Evolutionary conservation across 2,113 vertebrate species (phyloP).

Genomic region (Isurus oxyrinchus): DNA sequence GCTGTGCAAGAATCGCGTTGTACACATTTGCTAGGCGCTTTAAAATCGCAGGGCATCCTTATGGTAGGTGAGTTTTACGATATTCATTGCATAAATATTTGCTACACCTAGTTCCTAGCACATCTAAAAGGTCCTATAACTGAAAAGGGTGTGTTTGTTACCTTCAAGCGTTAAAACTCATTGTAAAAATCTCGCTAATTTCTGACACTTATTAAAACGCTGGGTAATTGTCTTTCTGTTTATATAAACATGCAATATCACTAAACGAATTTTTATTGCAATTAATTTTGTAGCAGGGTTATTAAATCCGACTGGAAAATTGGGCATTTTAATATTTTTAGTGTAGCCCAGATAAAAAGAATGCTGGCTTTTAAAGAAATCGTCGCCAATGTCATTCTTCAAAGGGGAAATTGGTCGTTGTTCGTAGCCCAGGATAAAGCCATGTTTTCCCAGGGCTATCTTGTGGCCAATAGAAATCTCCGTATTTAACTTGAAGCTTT

Average conservation of each 20-base stretch:
- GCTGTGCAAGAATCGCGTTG: not conserved
- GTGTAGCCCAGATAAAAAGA: not conserved
- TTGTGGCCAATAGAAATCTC: conserved; percentile 26
- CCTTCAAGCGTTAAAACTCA: not conserved
- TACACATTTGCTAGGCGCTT: no score
- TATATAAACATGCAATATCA: not conserved
- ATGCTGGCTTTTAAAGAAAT: not conserved
- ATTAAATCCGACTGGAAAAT: not conserved
- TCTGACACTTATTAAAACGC: not conserved
- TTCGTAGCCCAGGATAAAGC: not conserved
- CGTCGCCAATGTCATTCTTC: not conserved
- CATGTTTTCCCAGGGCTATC: not conserved
- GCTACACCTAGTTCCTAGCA: not conserved
- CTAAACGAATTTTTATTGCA: no score
- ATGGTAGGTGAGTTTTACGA: not conserved
- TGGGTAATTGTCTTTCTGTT: not conserved
- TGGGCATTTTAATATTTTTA: not conserved
- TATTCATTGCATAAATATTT: not conserved
- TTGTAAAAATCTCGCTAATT: not conserved
- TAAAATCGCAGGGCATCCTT: not conserved
- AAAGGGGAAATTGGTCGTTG: not conserved
- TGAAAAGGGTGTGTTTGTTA: not conserved
- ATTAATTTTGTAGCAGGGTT: not conserved
- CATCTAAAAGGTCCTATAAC: not conserved
- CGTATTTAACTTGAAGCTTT: not conserved